Conservation (phyloP, 2,888 invertebrate species). For the Caenorhabditis wallacei region DNA sequence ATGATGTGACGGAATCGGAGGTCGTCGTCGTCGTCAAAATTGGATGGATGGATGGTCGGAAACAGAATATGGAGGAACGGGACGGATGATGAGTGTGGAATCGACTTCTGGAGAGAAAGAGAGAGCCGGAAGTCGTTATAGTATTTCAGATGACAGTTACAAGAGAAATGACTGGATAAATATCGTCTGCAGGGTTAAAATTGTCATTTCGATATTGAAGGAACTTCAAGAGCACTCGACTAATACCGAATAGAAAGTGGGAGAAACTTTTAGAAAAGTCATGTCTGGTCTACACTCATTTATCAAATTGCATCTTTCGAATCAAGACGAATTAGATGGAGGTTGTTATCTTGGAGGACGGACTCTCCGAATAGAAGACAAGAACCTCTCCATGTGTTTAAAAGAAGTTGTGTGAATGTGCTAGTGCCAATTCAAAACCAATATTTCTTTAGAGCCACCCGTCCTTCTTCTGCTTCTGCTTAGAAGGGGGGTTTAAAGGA, state of each 20-base stretch:
- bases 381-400: background rate
- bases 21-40: constrained; percentile 28
- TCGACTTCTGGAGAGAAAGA: background rate
- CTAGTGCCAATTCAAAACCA: constrained; percentile 57
- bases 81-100: background rate
- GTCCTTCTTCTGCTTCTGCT: background rate
- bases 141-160: too few relatives aligned
- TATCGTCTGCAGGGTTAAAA: background rate
- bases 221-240: too few relatives aligned
- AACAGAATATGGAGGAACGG: constrained; percentile 5
- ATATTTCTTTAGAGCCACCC: constrained; percentile 44
- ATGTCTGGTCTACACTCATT: background rate
- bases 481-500: constrained; percentile 39
- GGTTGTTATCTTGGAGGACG: background rate
- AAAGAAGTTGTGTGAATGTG: constrained; percentile 3
- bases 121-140: background rate
- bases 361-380: background rate
- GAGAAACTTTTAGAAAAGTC: background rate
- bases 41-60: constrained; percentile 36
- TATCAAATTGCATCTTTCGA: background rate
- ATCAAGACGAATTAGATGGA: constrained; percentile 12
- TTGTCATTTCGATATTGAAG: too few relatives aligned
- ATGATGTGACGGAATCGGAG: constrained; percentile 57
- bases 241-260: too few relatives aligned
- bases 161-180: background rate